phyloP scores from a whole-genome alignment of 2,797 vertebrate species.

The Fratercula arctica region DNA sequence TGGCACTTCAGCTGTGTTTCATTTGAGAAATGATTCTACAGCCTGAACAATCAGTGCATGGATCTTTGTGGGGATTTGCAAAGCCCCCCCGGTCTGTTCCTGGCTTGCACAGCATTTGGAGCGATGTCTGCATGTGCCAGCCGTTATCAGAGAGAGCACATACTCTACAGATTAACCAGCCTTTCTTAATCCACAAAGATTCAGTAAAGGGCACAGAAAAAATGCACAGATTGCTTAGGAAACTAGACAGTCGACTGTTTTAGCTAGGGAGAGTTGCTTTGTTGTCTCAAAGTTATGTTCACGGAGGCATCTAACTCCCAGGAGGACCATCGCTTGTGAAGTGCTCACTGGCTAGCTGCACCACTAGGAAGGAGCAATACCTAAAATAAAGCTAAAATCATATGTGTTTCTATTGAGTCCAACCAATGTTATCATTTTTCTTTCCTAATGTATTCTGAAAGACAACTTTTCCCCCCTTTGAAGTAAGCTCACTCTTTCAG shows the following conservation, averaged over 20 bases:
- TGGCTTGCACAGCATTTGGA: conserved; percentile 23
- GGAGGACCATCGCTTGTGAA: neutral
- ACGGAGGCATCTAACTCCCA: neutral
- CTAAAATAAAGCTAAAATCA: neutral
- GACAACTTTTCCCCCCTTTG: neutral
- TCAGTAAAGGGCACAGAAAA: conserved; percentile 37
- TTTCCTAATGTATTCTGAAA: neutral
- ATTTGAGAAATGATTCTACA: conserved; percentile 41
- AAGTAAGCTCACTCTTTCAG: neutral
- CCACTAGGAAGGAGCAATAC: neutral
- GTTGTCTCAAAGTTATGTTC: neutral
- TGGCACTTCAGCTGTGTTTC: conserved; percentile 61
- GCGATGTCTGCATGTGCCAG: conserved; percentile 19
- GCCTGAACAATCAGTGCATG: conserved; percentile 42
- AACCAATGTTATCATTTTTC: neutral
- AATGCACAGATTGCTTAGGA: conserved; percentile 12
- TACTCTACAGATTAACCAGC: conserved; percentile 56
- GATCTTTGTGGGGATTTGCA: conserved; percentile 62
- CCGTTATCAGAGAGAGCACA: conserved; percentile 40
- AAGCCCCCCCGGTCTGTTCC: conserved; percentile 5
- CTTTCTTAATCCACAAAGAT: conserved; percentile 47
- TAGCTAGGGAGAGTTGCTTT: neutral
- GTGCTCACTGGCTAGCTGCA: neutral
- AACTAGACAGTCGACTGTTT: neutral
- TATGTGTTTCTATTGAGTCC: neutral